These are phyloP conservation scores for Raillietiella orientalis DNA, from an alignment of 2,888 invertebrate species.

Conservation along the genomic window DNA sequence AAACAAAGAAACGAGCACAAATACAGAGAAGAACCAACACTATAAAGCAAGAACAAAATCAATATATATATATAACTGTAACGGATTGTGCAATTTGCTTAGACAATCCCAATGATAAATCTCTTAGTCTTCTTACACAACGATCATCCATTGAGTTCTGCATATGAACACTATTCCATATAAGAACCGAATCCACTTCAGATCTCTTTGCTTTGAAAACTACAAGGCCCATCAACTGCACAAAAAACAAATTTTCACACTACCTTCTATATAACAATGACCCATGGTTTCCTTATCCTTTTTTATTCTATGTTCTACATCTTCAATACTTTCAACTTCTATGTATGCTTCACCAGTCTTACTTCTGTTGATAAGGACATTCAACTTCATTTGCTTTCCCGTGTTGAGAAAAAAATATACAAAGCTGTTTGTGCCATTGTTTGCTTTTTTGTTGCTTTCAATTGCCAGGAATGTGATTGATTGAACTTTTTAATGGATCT, in stretches of 20 bases:
- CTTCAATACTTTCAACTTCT: constrained; percentile 38
- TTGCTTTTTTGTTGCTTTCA: too few species aligned
- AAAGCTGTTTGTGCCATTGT: too few species aligned
- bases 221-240: constrained; percentile 11
- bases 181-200: constrained; percentile 72
- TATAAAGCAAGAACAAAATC: too few species aligned
- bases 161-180: too few species aligned
- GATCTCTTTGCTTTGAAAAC: constrained; percentile 57
- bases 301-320: constrained; percentile 41
- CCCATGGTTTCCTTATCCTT: constrained; percentile 68
- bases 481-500: too few species aligned
- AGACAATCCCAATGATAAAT: constrained; percentile 75
- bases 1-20: too few species aligned
- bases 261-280: constrained; percentile 58
- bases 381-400: constrained; percentile 37
- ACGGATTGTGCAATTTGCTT: constrained; percentile 85
- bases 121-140: constrained; percentile 58
- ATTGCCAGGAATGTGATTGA: too few species aligned
- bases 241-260: constrained; percentile 5
- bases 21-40: too few species aligned
- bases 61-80: constrained; percentile 38
- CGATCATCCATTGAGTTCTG: constrained; percentile 17
- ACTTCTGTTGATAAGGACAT: constrained; percentile 56
- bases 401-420: too few species aligned
- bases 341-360: constrained; percentile 63